These are phyloP conservation scores for Drosophila neoperkinsi DNA, from an alignment of 2,888 invertebrate species.

Conservation along the genomic window DNA sequence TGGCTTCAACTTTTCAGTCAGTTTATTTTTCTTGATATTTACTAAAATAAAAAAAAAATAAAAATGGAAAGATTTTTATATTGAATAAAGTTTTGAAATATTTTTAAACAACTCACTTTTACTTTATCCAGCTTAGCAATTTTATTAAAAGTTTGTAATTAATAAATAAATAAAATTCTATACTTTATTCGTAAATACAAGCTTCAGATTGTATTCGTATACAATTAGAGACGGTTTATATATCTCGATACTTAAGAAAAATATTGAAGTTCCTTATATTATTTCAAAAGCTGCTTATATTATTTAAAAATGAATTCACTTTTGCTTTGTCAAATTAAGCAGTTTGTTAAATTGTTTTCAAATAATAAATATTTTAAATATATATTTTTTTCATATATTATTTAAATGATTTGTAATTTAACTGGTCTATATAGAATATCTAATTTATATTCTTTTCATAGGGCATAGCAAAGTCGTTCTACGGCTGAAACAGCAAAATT, in stretches of 20 bases:
- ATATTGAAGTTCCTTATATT: no score
- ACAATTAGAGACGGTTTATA: background rate
- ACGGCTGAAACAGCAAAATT: background rate
- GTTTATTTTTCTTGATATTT: background rate
- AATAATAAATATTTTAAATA: background rate
- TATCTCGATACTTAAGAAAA: background rate
- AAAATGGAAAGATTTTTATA: background rate
- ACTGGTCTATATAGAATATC: background rate
- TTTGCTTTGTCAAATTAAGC: background rate
- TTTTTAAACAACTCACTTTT: background rate
- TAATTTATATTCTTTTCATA: background rate
- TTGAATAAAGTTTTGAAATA: background rate
- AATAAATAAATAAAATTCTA: background rate
- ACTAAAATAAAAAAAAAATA: no score
- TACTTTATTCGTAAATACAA: background rate
- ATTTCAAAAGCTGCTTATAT: no score
- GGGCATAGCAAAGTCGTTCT: conserved; percentile 14
- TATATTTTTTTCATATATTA: background rate
- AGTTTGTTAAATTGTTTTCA: background rate
- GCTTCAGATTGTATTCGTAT: background rate
- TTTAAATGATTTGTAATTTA: background rate
- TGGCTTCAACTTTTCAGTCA: background rate
- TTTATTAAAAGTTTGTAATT: background rate
- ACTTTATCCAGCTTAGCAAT: background rate
- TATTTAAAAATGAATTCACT: background rate